Conservation (phyloP, 1,140 invertebrate genomes). For the Zophobas morio region DNA sequence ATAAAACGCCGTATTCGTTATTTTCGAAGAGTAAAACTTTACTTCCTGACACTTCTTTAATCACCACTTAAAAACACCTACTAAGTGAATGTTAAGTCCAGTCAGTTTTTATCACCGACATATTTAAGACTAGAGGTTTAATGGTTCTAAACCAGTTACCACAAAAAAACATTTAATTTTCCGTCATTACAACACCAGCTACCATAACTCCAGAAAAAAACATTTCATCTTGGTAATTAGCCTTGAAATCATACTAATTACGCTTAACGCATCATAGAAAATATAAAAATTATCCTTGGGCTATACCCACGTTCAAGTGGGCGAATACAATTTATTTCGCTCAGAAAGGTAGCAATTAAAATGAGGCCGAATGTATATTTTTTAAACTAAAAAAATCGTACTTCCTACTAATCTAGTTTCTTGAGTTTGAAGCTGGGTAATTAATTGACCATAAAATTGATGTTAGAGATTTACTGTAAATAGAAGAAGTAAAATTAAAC, state of each 20-base stretch:
- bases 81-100: no score
- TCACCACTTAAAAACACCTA: no score
- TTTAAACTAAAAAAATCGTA: not conserved
- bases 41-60: no score
- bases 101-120: not conserved
- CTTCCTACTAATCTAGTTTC: constrained; percentile 1
- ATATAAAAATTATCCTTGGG: constrained; percentile 9
- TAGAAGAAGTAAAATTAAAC: no score
- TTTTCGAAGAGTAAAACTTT: no score
- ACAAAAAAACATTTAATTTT: not conserved
- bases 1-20: no score
- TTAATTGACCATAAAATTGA: not conserved
- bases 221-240: not conserved
- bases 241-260: constrained; percentile 36
- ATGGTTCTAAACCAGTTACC: not conserved
- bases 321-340: constrained; percentile 18
- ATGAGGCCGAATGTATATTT: not conserved
- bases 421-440: not conserved
- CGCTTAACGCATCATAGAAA: not conserved
- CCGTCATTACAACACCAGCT: not conserved
- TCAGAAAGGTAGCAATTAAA: constrained; percentile 17
- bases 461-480: not conserved
- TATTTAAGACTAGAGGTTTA: not conserved
- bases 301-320: constrained; percentile 23
- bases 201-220: not conserved